These are phyloP conservation scores for Loriculus beryllinus DNA, from an alignment of 2,797 vertebrate genomes.

Conservation along the genomic window DNA sequence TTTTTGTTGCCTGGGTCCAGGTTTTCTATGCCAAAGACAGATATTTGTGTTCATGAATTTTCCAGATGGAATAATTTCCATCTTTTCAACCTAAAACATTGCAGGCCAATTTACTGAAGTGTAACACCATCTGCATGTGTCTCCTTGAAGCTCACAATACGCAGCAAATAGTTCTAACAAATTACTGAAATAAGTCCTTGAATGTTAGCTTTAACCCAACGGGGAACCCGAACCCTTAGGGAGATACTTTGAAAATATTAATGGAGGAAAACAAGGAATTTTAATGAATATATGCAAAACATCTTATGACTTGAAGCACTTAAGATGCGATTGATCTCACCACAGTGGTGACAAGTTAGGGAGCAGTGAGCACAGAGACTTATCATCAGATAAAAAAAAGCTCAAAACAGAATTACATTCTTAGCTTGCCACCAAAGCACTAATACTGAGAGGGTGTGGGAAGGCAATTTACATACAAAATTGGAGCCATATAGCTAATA, in stretches of 20 bases:
- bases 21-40: background rate
- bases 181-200: background rate
- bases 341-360: conserved; percentile 18
- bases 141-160: background rate
- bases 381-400: conserved; percentile 29
- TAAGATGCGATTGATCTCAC: conserved; percentile 30
- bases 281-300: conserved; percentile 7
- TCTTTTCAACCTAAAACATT: background rate
- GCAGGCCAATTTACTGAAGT: background rate
- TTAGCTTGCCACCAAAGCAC: conserved; percentile 40
- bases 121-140: background rate
- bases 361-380: conserved; percentile 8
- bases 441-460: conserved; percentile 28
- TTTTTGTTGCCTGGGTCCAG: background rate
- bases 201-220: background rate
- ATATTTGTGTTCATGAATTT: background rate
- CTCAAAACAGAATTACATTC: conserved; percentile 42
- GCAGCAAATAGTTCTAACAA: background rate
- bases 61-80: background rate
- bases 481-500: conserved; percentile 10
- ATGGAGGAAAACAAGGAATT: background rate
- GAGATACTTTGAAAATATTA: conserved; percentile 12
- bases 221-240: background rate
- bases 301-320: conserved; percentile 7
- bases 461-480: conserved; percentile 50